phyloP scores from a whole-genome alignment of 35 echinoderm and acorn worm species.

The Patiria miniata region DNA sequence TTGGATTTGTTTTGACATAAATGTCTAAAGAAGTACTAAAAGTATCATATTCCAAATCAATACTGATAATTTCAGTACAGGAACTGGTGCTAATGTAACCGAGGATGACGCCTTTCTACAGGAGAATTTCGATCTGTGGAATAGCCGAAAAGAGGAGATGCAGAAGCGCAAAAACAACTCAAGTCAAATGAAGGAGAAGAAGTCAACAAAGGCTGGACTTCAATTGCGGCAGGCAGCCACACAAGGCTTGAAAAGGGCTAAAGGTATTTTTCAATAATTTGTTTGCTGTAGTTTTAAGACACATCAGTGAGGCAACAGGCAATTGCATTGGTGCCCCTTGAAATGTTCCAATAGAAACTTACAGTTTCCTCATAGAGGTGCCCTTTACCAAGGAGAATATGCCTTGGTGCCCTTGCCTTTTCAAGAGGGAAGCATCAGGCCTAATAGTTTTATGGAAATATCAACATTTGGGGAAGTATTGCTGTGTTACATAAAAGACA shows the following conservation, averaged over 20 bases:
- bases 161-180: constrained; percentile 1
- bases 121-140: neutral
- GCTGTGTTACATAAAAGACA: neutral
- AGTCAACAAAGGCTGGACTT: neutral
- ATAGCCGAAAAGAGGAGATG: neutral
- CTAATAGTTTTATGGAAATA: too few species aligned
- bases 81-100: neutral
- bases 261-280: neutral
- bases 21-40: neutral
- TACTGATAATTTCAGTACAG: neutral
- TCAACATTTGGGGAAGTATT: neutral
- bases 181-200: constrained; percentile 8
- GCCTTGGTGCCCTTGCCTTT: too few species aligned
- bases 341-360: too few species aligned
- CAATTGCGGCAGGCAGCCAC: neutral
- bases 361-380: too few species aligned
- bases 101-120: neutral
- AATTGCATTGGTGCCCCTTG: too few species aligned
- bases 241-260: neutral
- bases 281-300: too few species aligned
- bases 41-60: neutral
- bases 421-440: too few species aligned
- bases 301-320: too few species aligned
- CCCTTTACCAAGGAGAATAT: neutral
- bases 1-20: neutral